Evolutionary conservation across 2,113 vertebrate species (phyloP).

Genomic region (Ochotona princeps): DNA sequence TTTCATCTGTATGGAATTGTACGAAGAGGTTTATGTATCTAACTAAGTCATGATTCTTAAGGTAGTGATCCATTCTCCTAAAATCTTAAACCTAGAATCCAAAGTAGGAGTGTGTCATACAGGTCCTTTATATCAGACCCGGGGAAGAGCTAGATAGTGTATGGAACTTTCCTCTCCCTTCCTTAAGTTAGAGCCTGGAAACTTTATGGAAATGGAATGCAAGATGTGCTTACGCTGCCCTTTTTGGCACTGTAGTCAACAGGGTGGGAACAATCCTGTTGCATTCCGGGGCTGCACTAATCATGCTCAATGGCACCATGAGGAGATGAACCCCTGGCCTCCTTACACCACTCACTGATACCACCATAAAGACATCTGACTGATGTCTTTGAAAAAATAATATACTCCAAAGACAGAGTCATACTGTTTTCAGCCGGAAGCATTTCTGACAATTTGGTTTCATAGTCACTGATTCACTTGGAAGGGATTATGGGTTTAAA

Average conservation of each 20-base stretch:
- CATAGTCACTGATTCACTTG: not conserved
- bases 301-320: not conserved
- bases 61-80: not conserved
- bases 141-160: not conserved
- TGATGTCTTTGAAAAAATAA: not conserved
- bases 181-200: not conserved
- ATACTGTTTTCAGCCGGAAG: not conserved
- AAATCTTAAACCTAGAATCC: not conserved
- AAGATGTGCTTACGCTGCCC: not conserved
- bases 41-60: conserved; percentile 9
- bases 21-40: not conserved
- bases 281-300: not conserved
- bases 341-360: not conserved
- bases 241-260: not conserved
- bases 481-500: not conserved
- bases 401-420: not conserved
- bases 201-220: not conserved
- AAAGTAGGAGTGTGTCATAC: no score
- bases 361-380: not conserved
- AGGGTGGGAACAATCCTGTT: not conserved
- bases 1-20: not conserved
- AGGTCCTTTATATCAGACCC: not conserved
- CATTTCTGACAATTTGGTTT: not conserved
- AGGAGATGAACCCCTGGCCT: not conserved
- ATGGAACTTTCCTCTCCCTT: not conserved